These are phyloP conservation scores for Sebastiscus albofasciatus DNA, from an alignment of 2,797 vertebrate species.

Conservation along the genomic window DNA sequence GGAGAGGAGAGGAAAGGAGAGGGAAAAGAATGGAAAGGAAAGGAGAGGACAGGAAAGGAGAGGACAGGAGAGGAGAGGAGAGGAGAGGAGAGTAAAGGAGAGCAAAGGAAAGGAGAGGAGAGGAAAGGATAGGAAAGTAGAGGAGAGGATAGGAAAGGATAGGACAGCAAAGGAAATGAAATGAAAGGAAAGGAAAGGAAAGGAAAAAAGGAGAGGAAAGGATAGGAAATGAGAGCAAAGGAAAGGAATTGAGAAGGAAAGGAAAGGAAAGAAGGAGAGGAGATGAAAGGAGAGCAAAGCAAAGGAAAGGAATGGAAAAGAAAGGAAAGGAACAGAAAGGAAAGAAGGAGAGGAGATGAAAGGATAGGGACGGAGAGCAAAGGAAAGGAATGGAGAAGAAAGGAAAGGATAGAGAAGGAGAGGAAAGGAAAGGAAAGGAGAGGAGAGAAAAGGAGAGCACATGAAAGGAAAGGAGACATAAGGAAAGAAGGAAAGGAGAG, in stretches of 20 bases:
- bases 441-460: neutral
- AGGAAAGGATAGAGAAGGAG: neutral
- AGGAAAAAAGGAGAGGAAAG: neutral
- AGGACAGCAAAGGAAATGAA: neutral
- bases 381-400: neutral
- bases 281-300: neutral
- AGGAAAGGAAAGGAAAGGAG: neutral
- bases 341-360: neutral
- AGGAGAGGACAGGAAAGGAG: neutral
- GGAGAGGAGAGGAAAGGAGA: neutral
- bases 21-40: neutral
- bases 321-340: neutral
- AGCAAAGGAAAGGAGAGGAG: neutral
- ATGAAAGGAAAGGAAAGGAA: neutral
- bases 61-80: neutral
- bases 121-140: neutral
- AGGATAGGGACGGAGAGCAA: too few species aligned
- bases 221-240: neutral
- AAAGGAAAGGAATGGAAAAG: neutral
- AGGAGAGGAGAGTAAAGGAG: neutral
- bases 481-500: neutral
- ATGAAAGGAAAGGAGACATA: neutral
- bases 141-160: neutral
- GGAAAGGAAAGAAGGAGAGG: neutral
- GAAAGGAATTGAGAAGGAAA: neutral